Evolutionary conservation across 2,888 invertebrate genomes (phyloP).

Genomic region (Hypolimnas misippus): DNA sequence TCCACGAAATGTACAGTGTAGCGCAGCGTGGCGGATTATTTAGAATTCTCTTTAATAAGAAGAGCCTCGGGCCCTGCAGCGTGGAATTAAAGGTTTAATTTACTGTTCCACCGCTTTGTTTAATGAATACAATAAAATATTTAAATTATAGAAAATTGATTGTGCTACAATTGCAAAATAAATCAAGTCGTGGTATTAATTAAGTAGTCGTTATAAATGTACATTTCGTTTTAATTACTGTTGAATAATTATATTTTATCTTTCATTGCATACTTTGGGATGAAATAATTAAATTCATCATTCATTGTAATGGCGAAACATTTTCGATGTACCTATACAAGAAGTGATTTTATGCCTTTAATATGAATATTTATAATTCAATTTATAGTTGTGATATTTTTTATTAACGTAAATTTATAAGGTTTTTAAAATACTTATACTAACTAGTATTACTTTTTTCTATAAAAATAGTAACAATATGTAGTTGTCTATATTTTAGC

Average conservation of each 20-base stretch:
- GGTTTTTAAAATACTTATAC: too few species aligned
- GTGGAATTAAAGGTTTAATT: conserved; percentile 39
- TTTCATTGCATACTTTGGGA: too few species aligned
- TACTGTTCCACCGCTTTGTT: conserved; percentile 28
- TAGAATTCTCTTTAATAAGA: conserved; percentile 38
- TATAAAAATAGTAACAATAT: background rate
- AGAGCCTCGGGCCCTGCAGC: conserved; percentile 34
- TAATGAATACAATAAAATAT: conserved; percentile 26
- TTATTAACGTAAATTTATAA: too few species aligned
- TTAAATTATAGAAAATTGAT: conserved; percentile 11
- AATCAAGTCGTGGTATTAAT: background rate
- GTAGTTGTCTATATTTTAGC: background rate
- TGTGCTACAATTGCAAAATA: background rate
- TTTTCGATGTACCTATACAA: too few species aligned
- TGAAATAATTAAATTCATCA: too few species aligned
- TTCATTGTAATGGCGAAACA: too few species aligned
- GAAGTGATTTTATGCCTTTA: too few species aligned
- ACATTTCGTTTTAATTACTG: background rate
- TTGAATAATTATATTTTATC: too few species aligned
- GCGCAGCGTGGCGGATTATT: conserved; percentile 33
- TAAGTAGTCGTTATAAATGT: background rate
- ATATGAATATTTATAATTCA: too few species aligned
- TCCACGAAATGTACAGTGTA: conserved; percentile 19
- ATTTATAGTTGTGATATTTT: too few species aligned
- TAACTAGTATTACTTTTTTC: background rate